A percentile compares a stretch with the other conserved stretches of the same genome.
Evolutionary conservation across 2,797 vertebrate species (phyloP).

Genomic region (Crenuchus spilurus): DNA sequence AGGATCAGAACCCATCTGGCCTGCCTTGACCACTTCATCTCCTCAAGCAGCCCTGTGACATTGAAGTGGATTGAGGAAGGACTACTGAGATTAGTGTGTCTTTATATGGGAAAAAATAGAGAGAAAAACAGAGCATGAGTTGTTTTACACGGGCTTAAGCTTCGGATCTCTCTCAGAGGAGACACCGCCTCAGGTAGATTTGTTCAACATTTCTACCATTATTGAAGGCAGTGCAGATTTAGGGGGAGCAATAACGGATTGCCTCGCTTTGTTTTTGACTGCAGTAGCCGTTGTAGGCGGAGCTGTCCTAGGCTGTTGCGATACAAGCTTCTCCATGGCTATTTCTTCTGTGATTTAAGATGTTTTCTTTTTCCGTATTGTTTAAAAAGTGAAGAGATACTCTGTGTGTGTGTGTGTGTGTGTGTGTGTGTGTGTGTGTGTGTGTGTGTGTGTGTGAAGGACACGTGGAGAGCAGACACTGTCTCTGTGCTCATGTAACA

Average conservation of each 20-base stretch:
- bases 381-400: not conserved
- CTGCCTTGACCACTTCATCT: conserved; percentile 47
- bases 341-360: not conserved
- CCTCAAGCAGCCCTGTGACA: conserved; percentile 47
- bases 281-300: conserved; percentile 37
- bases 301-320: conserved; percentile 7
- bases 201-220: conserved; percentile 19
- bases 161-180: conserved; percentile 27
- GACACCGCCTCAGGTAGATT: conserved; percentile 18
- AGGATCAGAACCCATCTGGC: conserved; percentile 48
- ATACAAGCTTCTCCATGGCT: conserved; percentile 33
- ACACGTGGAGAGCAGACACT: conserved; percentile 5
- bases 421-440: conserved; percentile 16
- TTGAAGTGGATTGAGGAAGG: conserved; percentile 41
- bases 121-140: conserved; percentile 26
- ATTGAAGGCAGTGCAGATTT: conserved; percentile 16
- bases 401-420: conserved; percentile 7
- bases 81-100: conserved; percentile 30
- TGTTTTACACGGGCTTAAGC: conserved; percentile 31
- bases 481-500: conserved; percentile 3
- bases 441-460: conserved; percentile 17
- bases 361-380: not conserved
- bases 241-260: conserved; percentile 29
- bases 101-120: conserved; percentile 25
- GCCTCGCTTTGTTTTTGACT: conserved; percentile 20